Conservation (phyloP, 2,797 vertebrate species). For the Leptodactylus fallax region DNA sequence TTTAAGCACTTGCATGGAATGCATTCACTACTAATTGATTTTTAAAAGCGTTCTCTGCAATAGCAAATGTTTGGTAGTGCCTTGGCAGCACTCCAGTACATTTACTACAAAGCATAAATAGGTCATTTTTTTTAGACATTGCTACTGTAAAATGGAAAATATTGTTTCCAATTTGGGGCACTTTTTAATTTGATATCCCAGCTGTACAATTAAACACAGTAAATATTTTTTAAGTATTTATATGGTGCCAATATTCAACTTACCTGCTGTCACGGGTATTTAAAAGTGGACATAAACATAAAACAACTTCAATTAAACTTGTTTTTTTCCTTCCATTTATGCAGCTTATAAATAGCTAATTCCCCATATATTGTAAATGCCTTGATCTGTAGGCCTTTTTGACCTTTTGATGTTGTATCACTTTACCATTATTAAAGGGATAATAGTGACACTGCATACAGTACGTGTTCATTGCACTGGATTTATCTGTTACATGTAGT, state of each 20-base stretch:
- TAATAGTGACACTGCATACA: slow-evolving; percentile 60
- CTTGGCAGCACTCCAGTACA: slow-evolving; percentile 77
- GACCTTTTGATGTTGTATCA: slow-evolving; percentile 36
- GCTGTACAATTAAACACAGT: slow-evolving; percentile 69
- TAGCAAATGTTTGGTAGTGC: slow-evolving; percentile 77
- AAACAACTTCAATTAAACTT: slow-evolving; percentile 57
- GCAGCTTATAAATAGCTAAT: slow-evolving; percentile 38
- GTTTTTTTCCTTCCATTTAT: slow-evolving; percentile 10
- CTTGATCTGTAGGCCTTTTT: slow-evolving; percentile 50
- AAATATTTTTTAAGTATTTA: slow-evolving; percentile 68
- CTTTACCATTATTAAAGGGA: slow-evolving; percentile 51
- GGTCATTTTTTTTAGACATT: slow-evolving; percentile 71
- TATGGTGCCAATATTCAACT: slow-evolving; percentile 64
- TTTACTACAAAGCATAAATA: slow-evolving; percentile 77
- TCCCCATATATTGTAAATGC: slow-evolving; percentile 3
- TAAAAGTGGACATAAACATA: slow-evolving; percentile 60
- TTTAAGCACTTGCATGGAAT: slow-evolving; percentile 78
- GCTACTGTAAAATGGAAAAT: slow-evolving; percentile 68
- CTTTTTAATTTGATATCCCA: slow-evolving; percentile 73
- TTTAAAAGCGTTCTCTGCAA: slow-evolving; percentile 79
- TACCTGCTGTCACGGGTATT: slow-evolving; percentile 67
- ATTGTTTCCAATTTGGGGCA: slow-evolving; percentile 68
- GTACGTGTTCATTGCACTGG: neutral
- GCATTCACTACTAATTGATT: slow-evolving; percentile 80
- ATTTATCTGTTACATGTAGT: slow-evolving; percentile 57